phyloP scores from a whole-genome alignment of 2,797 vertebrate species.

The Sphenodon punctatus region DNA sequence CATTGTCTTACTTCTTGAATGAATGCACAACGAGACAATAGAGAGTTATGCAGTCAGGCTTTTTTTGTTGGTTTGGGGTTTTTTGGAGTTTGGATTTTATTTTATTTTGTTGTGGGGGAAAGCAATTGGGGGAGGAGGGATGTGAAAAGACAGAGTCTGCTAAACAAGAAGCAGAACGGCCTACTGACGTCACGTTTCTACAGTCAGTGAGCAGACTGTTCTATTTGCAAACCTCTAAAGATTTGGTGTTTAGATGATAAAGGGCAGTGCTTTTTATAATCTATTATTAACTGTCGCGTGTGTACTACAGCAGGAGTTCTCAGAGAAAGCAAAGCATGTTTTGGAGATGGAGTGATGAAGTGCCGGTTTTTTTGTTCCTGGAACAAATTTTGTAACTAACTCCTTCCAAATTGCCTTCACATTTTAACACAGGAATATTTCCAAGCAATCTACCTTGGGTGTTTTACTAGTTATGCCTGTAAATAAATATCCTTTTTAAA shows the following conservation, averaged over 20 bases:
- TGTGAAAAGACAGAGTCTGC: conserved; percentile 50
- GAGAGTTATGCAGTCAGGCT: background rate
- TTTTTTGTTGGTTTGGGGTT: conserved; percentile 13
- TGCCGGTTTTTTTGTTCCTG: conserved; percentile 7
- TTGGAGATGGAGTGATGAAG: conserved; percentile 49
- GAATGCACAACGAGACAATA: conserved; percentile 25
- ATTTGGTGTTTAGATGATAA: conserved; percentile 69
- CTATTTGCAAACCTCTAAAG: conserved; percentile 67
- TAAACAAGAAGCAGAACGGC: conserved; percentile 32
- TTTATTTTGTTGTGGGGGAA: too few relatives aligned
- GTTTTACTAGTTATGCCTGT: conserved; percentile 36
- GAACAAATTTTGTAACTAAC: conserved; percentile 48
- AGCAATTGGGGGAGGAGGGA: background rate
- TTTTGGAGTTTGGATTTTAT: too few relatives aligned
- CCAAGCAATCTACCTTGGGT: conserved; percentile 39
- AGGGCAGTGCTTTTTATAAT: conserved; percentile 70
- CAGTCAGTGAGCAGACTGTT: conserved; percentile 60
- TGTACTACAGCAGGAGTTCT: conserved; percentile 57
- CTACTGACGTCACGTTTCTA: conserved; percentile 65
- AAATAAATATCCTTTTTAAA: conserved; percentile 56
- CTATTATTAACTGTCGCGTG: conserved; percentile 69
- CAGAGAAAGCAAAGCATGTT: conserved; percentile 57
- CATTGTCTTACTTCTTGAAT: conserved; percentile 46
- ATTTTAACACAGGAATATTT: conserved; percentile 35
- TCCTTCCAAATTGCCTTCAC: conserved; percentile 11